Evolutionary conservation across 1,140 invertebrate species (phyloP).

Genomic region (Trichonephila inaurata): DNA sequence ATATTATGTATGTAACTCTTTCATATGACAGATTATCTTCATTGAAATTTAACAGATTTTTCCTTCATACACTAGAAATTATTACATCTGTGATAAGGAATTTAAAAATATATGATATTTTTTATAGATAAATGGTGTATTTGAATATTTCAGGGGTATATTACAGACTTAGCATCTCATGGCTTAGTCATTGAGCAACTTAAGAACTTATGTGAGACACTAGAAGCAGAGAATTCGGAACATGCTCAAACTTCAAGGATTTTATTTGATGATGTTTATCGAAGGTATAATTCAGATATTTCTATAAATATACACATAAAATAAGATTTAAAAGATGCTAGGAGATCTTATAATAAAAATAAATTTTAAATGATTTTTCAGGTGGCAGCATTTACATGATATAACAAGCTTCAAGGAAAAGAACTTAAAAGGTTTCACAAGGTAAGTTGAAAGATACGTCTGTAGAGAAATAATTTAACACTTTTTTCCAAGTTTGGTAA

Average conservation of each 20-base stretch:
- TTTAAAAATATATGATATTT: no score
- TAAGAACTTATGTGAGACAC: constrained; percentile 25
- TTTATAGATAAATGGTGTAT: no score
- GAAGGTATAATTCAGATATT: neutral
- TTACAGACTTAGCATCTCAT: constrained; percentile 57
- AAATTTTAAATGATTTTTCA: neutral
- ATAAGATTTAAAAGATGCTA: neutral
- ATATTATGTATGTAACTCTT: no score
- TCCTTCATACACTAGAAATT: no score
- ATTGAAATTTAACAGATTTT: no score
- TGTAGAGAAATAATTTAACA: no score
- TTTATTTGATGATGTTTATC: constrained; percentile 45
- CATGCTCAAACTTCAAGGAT: constrained; percentile 52
- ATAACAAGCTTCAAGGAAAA: constrained; percentile 60
- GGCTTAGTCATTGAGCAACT: constrained; percentile 49
- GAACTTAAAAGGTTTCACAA: constrained; percentile 66
- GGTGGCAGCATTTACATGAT: constrained; percentile 67
- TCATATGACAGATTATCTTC: no score
- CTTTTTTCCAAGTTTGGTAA: no score
- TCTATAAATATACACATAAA: neutral
- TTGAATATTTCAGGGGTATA: constrained; percentile 28
- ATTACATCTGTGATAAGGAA: no score
- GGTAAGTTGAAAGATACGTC: constrained; percentile 22
- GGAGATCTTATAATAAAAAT: neutral
- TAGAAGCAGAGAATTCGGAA: constrained; percentile 49